These are phyloP conservation scores for Galendromus occidentalis DNA, from an alignment of 1,140 invertebrate genomes.

Conservation along the genomic window DNA sequence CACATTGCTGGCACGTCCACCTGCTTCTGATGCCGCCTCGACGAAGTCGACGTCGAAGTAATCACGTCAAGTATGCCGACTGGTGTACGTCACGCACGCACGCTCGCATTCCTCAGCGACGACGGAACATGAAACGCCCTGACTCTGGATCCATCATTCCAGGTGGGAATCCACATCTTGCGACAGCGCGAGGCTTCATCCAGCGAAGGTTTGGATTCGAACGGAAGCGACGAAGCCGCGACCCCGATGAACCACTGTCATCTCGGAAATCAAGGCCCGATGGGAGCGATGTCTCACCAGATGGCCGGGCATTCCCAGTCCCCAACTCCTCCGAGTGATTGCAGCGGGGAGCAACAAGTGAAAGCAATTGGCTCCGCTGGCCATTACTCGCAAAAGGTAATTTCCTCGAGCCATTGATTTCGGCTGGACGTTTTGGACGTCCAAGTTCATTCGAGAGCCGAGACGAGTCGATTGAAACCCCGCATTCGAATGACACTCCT, in stretches of 20 bases:
- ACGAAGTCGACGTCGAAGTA: no score
- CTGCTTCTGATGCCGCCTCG: no score
- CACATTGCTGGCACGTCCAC: no score
- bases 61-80: no score
- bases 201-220: not conserved
- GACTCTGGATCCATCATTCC: not conserved
- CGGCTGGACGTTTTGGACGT: no score
- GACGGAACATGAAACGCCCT: no score
- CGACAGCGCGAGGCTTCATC: not conserved
- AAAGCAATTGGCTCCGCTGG: not conserved
- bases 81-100: no score
- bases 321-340: not conserved
- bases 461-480: no score
- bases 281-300: not conserved
- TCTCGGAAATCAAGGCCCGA: not conserved
- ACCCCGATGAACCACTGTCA: not conserved
- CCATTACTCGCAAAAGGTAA: not conserved
- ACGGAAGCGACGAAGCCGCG: slow-evolving; percentile 4
- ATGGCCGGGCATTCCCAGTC: not conserved
- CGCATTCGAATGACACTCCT: no score
- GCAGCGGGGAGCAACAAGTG: not conserved
- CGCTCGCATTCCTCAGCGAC: no score
- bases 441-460: no score
- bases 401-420: no score
- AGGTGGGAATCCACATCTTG: slow-evolving; percentile 7